These are phyloP conservation scores for Numenius arquata DNA, from an alignment of 2,113 vertebrate genomes.

Conservation along the genomic window DNA sequence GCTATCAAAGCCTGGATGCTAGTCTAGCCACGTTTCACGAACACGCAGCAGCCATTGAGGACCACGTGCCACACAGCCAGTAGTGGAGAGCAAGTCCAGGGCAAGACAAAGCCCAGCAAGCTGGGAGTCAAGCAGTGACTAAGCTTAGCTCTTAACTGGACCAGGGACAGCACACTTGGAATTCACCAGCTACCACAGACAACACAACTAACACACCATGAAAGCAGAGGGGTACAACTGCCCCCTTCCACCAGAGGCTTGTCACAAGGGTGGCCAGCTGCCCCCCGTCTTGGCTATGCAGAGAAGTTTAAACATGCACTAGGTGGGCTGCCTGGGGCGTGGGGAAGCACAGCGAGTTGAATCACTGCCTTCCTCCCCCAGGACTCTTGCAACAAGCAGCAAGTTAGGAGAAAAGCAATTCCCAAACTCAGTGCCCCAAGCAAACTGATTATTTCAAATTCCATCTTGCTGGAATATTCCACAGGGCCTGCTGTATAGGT, in stretches of 20 bases:
- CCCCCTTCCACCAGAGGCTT: not conserved
- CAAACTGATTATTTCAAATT: not conserved
- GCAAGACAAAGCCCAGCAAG: not conserved
- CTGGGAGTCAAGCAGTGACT: not conserved
- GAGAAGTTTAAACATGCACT: not conserved
- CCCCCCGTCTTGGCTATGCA: not conserved
- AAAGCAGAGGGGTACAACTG: not conserved
- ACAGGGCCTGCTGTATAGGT: not conserved
- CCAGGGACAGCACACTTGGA: not conserved
- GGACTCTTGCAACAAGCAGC: not conserved
- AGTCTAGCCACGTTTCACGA: not conserved
- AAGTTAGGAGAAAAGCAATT: not conserved
- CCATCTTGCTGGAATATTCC: not conserved
- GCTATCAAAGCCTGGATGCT: not conserved
- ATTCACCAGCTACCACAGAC: not conserved
- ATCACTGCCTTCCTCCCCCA: not conserved
- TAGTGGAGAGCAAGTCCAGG: not conserved
- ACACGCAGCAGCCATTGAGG: rapidly evolving
- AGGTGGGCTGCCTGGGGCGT: not conserved
- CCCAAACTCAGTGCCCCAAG: not conserved
- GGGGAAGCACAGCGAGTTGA: not conserved
- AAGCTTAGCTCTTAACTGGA: not conserved
- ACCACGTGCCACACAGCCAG: rapidly evolving
- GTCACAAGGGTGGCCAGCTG: not conserved
- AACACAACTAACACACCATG: not conserved